A percentile compares a stretch with the other conserved stretches of the same genome.
Conservation (phyloP, 92 coral and sea anemone genomes). For the Epizoanthus illoricatus region DNA sequence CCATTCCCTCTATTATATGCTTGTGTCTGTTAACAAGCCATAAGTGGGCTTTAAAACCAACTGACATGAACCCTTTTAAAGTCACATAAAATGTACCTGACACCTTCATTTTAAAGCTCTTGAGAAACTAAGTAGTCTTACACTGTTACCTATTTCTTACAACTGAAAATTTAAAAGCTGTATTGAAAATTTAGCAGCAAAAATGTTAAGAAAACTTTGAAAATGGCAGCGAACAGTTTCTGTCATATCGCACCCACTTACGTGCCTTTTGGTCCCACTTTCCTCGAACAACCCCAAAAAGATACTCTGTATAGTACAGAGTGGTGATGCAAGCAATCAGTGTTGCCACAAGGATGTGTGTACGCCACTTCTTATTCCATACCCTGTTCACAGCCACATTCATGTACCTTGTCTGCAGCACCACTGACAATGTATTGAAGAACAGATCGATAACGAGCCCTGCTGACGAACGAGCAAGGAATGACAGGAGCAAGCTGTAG, state of each 20-base stretch:
- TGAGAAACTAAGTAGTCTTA: too few relatives aligned
- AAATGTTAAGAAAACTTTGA: background rate
- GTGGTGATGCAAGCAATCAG: background rate
- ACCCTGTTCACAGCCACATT: constrained; percentile 34
- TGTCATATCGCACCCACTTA: constrained; percentile 16
- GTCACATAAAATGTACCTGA: too few relatives aligned
- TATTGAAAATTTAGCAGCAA: too few relatives aligned
- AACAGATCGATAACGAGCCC: constrained; percentile 60
- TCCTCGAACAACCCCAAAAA: constrained; percentile 24
- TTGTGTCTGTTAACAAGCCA: too few relatives aligned
- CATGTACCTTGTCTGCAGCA: constrained; percentile 26
- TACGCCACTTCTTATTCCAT: constrained; percentile 40
- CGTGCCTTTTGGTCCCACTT: constrained; percentile 8
- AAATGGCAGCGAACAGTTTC: constrained; percentile 25
- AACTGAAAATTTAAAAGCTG: too few relatives aligned
- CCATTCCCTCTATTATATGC: too few relatives aligned
- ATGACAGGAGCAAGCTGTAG: constrained; percentile 20
- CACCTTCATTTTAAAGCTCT: too few relatives aligned
- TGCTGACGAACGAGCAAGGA: constrained; percentile 47
- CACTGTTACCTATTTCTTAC: too few relatives aligned
- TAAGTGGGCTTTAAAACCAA: too few relatives aligned
- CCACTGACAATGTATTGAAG: constrained; percentile 14
- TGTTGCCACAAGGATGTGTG: constrained; percentile 18
- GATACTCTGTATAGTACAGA: constrained; percentile 18
- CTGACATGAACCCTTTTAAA: too few relatives aligned